Evolutionary conservation across 92 coral and sea anemone genomes (phyloP), one percentile per base, ranked within the genome.

Genomic region (Hydrozoanthus gracilis): DNA sequence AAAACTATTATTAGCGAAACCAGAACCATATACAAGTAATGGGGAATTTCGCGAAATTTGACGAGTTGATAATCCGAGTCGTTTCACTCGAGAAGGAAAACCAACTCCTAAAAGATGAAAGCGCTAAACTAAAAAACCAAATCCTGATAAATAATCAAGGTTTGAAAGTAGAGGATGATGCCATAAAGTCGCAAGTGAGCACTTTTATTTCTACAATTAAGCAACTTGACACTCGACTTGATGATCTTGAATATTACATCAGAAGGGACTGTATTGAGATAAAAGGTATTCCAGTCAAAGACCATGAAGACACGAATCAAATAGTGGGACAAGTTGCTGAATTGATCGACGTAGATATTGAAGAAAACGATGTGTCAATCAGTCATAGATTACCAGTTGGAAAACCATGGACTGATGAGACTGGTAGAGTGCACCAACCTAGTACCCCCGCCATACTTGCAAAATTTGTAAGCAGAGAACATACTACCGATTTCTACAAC

Each of bases 171-270:
- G 10, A 65, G 16, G 71, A 65, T 65, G 16, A 65, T 65, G 71
- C 71, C 39, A 65, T 65, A 65, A 65, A 65, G 71, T 65, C 39
- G 71, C 71, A 65, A 65, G 71, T 17, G 71, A 65, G 44, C 71
- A 65, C 71, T 65, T 44, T 65, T 65, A 65, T 16, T 17, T 65
- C 71, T 65, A 65, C 71, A 65, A 65, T 65, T 18, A 65, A 65
- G 71, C 71, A 65, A n/a, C n/a, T 65, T 65, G 39, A 65, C 39
- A 65, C 12, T 65, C 71, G 71, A 65, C 71, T 65, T 65, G 39
- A 65, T 65, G 71, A 65, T 65, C 71, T n/a, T 65, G 71, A 65
- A 65, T 44, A 65, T 7, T 65, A 65, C 71, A 65, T 65, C 71
- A 65, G 71, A 44, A 65, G 71, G 71, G 45, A 65, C 71, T 65